These are phyloP conservation scores for Rhinoderma darwinii DNA, from an alignment of 2,113 vertebrate species.

Conservation along the genomic window DNA sequence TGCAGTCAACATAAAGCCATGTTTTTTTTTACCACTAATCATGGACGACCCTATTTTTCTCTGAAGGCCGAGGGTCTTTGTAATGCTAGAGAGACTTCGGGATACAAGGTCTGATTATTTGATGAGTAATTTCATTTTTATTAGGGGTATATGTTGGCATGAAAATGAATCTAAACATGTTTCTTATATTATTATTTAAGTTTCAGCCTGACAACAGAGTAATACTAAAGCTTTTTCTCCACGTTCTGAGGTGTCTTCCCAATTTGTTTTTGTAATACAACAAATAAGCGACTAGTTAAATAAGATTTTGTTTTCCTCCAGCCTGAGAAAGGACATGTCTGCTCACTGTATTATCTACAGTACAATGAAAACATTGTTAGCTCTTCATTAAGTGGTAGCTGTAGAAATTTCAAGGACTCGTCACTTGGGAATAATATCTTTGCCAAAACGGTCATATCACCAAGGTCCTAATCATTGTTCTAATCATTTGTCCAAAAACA, in stretches of 20 bases:
- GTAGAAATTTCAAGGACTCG: conserved; percentile 35
- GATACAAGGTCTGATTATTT: no score
- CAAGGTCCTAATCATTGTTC: conserved; percentile 37
- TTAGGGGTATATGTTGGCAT: no score
- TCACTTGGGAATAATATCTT: conserved; percentile 43
- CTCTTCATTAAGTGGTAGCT: conserved; percentile 44
- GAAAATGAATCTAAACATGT: no score
- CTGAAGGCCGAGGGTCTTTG: no score
- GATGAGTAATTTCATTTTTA: no score
- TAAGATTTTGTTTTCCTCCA: conserved; percentile 25
- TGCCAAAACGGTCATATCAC: conserved; percentile 44
- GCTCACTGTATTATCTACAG: conserved; percentile 17
- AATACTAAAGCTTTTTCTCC: background rate
- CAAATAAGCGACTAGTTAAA: background rate
- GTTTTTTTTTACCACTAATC: no score
- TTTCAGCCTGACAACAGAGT: background rate
- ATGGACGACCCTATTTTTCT: no score
- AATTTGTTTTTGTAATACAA: background rate
- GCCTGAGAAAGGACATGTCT: background rate
- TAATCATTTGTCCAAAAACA: conserved; percentile 45
- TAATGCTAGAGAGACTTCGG: no score
- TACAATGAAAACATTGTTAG: conserved; percentile 28
- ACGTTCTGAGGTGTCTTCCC: background rate
- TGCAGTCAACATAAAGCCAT: no score
- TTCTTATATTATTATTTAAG: no score